Evolutionary conservation across 2,797 vertebrate species (phyloP).

Genomic region (Anniella stebbinsi): DNA sequence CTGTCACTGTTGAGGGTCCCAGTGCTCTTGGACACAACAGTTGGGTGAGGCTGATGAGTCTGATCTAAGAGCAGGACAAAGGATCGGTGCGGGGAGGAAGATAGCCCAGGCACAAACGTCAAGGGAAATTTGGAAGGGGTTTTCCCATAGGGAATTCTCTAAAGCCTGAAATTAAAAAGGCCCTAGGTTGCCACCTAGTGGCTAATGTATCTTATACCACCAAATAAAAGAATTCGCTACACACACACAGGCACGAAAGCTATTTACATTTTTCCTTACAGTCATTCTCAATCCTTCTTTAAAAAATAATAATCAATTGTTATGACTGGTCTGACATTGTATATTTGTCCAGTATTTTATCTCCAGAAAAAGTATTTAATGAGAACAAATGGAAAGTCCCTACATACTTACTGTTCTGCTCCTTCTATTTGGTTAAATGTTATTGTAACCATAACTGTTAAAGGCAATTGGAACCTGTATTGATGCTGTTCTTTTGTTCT

Average conservation of each 20-base stretch:
- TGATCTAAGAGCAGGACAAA: neutral
- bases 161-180: neutral
- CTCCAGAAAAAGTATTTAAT: too few relatives aligned
- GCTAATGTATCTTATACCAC: neutral
- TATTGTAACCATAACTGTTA: too few relatives aligned
- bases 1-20: too few relatives aligned
- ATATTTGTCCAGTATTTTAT: too few relatives aligned
- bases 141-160: neutral
- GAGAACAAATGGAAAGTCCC: too few relatives aligned
- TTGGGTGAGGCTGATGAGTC: neutral
- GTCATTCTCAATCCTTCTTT: too few relatives aligned
- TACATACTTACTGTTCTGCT: too few relatives aligned
- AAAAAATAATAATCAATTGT: too few relatives aligned
- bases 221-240: neutral
- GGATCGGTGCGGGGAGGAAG: neutral
- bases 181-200: constrained; percentile 12
- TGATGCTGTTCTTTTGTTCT: too few relatives aligned
- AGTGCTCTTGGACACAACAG: neutral
- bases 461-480: too few relatives aligned
- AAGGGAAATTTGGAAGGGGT: neutral
- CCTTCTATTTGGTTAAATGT: too few relatives aligned
- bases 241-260: neutral
- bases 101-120: neutral
- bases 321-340: too few relatives aligned
- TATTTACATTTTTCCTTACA: neutral